phyloP scores from a whole-genome alignment of 2,113 vertebrate genomes.

The Muntiacus muntjak region DNA sequence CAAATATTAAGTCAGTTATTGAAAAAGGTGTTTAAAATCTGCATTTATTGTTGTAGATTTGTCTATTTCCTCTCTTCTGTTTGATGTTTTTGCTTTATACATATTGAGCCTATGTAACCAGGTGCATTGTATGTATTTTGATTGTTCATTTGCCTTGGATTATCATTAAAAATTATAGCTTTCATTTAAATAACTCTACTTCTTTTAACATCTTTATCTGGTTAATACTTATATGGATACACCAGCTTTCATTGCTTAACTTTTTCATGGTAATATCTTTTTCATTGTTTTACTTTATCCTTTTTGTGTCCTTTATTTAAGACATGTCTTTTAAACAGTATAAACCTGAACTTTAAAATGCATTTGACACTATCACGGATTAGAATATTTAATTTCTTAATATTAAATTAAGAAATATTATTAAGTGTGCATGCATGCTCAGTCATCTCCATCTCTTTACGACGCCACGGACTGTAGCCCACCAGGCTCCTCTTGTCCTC shows the following conservation, averaged over 20 bases:
- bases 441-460: not conserved
- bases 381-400: not conserved
- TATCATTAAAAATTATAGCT: not conserved
- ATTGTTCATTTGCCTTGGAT: not conserved
- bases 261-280: not conserved
- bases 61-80: not conserved
- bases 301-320: not conserved
- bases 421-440: not conserved
- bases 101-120: not conserved
- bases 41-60: not conserved
- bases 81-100: not conserved
- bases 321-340: not conserved
- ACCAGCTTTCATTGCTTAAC: not conserved
- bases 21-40: not conserved
- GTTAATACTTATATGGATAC: not conserved
- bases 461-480: not conserved
- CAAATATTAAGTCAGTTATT: not conserved
- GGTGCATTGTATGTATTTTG: not conserved
- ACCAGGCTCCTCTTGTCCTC: not conserved
- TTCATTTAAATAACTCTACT: not conserved
- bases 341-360: not conserved
- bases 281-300: not conserved
- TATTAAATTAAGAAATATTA: too few relatives aligned
- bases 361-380: not conserved
- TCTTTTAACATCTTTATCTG: not conserved